phyloP scores from a whole-genome alignment of 2,888 invertebrate species.

The Anodontia alba region DNA sequence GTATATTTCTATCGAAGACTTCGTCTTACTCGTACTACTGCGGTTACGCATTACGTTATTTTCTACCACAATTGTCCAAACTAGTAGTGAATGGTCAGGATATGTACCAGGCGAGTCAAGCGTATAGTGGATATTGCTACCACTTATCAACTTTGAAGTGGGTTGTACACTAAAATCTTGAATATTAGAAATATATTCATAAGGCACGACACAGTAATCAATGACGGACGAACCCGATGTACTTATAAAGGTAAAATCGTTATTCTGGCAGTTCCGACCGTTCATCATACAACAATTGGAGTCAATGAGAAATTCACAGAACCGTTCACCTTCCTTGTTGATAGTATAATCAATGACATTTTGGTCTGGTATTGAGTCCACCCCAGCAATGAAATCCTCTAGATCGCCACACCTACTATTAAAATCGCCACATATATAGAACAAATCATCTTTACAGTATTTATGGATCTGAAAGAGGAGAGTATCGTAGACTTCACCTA shows the following conservation, averaged over 20 bases:
- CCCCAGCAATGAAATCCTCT: no score
- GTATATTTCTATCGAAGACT: not conserved
- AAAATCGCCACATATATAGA: not conserved
- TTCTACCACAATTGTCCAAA: not conserved
- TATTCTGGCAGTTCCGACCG: not conserved
- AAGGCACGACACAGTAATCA: not conserved
- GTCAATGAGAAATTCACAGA: not conserved
- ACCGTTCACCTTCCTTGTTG: not conserved
- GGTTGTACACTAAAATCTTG: not conserved
- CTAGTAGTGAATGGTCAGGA: not conserved
- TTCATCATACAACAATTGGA: conserved; percentile 2
- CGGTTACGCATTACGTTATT: not conserved
- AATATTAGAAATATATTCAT: not conserved
- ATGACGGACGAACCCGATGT: not conserved
- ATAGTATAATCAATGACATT: not conserved
- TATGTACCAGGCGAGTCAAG: not conserved
- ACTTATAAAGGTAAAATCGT: not conserved
- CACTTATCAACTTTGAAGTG: not conserved
- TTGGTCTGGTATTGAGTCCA: not conserved
- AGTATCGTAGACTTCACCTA: not conserved
- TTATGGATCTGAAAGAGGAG: not conserved
- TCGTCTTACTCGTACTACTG: no score
- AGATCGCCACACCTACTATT: no score
- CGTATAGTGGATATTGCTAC: not conserved
- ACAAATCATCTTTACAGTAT: not conserved